Base-by-base conservation (phyloP, 2,113 vertebrate genomes). In the Peucedramus taeniatus region DNA sequence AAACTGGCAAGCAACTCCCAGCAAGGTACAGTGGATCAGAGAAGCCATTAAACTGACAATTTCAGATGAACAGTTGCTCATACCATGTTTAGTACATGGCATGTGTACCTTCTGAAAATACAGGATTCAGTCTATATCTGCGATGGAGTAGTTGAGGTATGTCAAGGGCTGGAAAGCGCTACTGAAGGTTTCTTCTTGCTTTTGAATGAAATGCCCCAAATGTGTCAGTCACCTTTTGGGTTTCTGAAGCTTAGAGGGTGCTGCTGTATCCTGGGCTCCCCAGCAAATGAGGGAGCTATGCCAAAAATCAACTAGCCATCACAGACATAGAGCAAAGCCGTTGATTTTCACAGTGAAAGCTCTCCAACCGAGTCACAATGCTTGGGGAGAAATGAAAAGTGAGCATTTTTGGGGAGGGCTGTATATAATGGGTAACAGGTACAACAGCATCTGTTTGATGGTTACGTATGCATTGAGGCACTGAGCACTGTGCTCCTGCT, bases 281-380 rank as follows among this genome's bases (percentile, higher is more conserved):
- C 93, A 94, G 89, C 26, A 75, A 97, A 77, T 3, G 42, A 77
- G 80, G 93, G 50, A 87, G 27, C 28, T 83, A 54, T 61, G 53
- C n/a, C 60, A 92, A 71, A 96, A 93, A 87, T 54, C 81, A 93
- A 94, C 81, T 87, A 95, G 88, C 75, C 95, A 97, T 97, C 98
- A 97, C 97, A 98, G 98, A 98, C 94, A 98, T 96, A 98, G 98
- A 96, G 83, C 96, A 97, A 98, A 98, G 92, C 77, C 8, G 5
- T 93, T 95, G 97, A 98, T 98, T 98, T 98, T 98, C 97, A 97
- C 0, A 28, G 97, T 93, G 79, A 94, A 96, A 95, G 60, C 37
- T 97, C 94, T 94, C 93, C 94, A 97, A 92, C 96, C 30, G 87
- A 97, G 96, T 90, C 95, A 97, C 24, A 53, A 98, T 97, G 97